Conservation (phyloP, 2,113 vertebrate species). For the Notothenia rossii region DNA sequence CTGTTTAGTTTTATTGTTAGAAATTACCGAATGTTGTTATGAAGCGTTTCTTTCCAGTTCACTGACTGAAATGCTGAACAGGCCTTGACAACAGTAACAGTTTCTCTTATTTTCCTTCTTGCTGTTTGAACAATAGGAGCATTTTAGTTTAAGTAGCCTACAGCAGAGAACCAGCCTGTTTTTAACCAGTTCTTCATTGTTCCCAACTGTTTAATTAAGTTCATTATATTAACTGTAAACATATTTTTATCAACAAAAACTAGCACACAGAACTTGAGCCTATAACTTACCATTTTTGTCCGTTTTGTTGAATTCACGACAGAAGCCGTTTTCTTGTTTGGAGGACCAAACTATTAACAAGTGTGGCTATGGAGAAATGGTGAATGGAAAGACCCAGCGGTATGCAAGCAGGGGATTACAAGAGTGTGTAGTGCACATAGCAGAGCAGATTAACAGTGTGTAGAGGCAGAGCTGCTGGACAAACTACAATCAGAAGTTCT, state of each 20-base stretch:
- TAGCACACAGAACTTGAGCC: constrained; percentile 6
- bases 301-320: constrained; percentile 12
- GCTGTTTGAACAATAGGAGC: constrained; percentile 1
- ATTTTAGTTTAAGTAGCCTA: background rate
- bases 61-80: background rate
- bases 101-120: constrained; percentile 12
- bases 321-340: constrained; percentile 32
- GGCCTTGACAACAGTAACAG: background rate
- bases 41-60: constrained; percentile 6
- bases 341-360: constrained; percentile 41
- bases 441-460: constrained; percentile 81
- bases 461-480: constrained; percentile 62
- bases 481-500: constrained; percentile 45
- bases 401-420: constrained; percentile 81
- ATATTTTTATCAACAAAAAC: background rate
- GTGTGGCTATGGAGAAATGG: constrained; percentile 60
- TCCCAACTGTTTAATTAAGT: background rate
- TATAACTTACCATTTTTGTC: constrained; percentile 53
- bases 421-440: constrained; percentile 70
- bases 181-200: background rate
- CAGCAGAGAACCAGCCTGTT: background rate
- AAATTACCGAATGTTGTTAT: background rate
- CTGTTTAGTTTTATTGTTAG: background rate
- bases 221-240: constrained; percentile 1
- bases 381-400: constrained; percentile 74